Evolutionary conservation across 2,113 vertebrate genomes (phyloP), one percentile per base, ranked within the genome.

Genomic region (Vidua chalybeata): DNA sequence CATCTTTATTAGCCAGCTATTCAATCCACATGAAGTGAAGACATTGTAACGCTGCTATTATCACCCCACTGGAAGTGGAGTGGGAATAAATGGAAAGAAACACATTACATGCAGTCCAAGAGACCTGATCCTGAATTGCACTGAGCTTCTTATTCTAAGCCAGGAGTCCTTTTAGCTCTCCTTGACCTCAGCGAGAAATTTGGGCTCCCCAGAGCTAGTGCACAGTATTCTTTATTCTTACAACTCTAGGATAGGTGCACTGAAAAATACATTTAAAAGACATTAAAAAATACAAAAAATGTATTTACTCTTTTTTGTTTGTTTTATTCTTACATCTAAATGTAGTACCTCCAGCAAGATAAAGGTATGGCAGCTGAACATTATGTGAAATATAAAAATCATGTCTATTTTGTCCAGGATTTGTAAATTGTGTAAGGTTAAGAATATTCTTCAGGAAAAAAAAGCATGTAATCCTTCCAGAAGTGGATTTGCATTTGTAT

Each of bases 1-100:
- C 88, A 93, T 91, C 82, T 84, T 91, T 93, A 90, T 91, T 90
- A 88, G 79, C 52, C 76, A 92, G 90, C 90, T 94, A 86, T 90
- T 96, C 78, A 92, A 84, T 86, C 68, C 83, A 68, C 76, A 61
- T 33, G 79, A 95, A 93, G 79, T 27, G 64, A 94, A 94, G 87
- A 92, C 78, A 79, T 91, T 66, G 27, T 93, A 95, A 89, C 15
- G 8, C n/a, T 93, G 39, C 37, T 83, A 68, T 92, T 96, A 82
- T 92, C 83, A 94, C 61, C 64, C 31, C 66, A 89, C 37, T 94
- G 81, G 58, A 84, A 3, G 12, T 52, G 15, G 58, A 72, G 35
- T 67, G 66, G 55, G 46, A 95, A 92, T 87, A 93, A 92, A 78
- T 61, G 73, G 76, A 88, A 93, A 87, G 48, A 78, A 92, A 82